Evolutionary conservation across 2,888 invertebrate genomes (phyloP).

Genomic region (Dasypogon diadema): DNA sequence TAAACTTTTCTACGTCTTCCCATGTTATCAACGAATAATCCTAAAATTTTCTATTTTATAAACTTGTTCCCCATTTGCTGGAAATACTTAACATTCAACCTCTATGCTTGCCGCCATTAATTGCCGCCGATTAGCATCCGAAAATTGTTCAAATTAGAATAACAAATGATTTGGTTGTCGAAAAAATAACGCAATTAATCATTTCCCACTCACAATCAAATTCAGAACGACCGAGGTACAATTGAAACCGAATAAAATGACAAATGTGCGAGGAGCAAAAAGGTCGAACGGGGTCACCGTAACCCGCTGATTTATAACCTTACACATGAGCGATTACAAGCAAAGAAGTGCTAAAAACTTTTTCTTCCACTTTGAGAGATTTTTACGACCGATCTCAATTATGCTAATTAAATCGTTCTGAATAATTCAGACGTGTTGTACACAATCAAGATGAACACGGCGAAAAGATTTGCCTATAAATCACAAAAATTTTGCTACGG

Average conservation of each 20-base stretch:
- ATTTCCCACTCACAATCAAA: conserved; percentile 11
- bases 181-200: conserved; percentile 25
- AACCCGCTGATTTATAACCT: conserved; percentile 44
- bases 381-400: conserved; percentile 37
- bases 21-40: too few species aligned
- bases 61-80: background rate
- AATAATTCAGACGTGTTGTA: background rate
- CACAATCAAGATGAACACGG: background rate
- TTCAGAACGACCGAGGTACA: background rate
- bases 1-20: too few species aligned
- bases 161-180: conserved; percentile 30
- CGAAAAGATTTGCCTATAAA: conserved; percentile 35
- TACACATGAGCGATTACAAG: conserved; percentile 30
- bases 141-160: conserved; percentile 44
- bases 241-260: conserved; percentile 42
- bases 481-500: conserved; percentile 24
- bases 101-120: background rate
- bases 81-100: background rate
- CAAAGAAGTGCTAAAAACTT: conserved; percentile 13
- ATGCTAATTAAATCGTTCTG: conserved; percentile 44
- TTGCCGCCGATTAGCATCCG: conserved; percentile 22
- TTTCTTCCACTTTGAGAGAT: conserved; percentile 24
- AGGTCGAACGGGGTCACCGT: conserved; percentile 25
- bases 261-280: conserved; percentile 23
- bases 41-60: background rate